A percentile compares a stretch with the other conserved stretches of the same genome.
These are phyloP conservation scores for Pachyuromys duprasi DNA, from an alignment of 2,797 vertebrate genomes.

Conservation along the genomic window DNA sequence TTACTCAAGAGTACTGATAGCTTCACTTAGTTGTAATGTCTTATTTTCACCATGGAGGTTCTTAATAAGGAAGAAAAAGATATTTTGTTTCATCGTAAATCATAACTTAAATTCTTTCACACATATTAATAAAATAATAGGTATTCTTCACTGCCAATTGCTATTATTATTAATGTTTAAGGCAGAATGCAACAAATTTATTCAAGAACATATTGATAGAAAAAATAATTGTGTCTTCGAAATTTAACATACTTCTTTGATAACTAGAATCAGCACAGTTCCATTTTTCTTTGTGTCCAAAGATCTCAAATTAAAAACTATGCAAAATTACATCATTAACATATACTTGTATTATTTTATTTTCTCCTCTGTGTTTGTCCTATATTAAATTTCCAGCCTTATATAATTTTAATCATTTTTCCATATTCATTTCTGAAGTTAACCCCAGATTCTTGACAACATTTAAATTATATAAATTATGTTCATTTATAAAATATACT, in stretches of 20 bases:
- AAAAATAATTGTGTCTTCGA: neutral
- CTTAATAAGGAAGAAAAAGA: conserved; percentile 7
- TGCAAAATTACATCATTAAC: neutral
- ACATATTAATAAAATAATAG: neutral
- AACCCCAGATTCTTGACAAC: neutral
- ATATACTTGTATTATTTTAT: neutral
- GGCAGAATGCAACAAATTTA: neutral
- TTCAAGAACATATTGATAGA: neutral
- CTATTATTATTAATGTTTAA: neutral
- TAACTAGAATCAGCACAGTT: neutral
- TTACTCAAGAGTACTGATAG: neutral
- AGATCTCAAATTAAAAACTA: conserved; percentile 41
- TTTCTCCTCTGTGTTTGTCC: neutral
- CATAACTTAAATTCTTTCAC: neutral
- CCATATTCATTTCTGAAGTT: neutral
- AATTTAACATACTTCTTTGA: neutral
- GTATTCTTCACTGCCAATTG: neutral
- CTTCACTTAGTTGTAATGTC: neutral
- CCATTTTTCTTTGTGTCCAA: neutral
- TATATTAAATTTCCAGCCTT: neutral
- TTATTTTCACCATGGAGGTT: neutral
- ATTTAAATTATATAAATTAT: neutral
- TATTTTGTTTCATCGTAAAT: neutral
- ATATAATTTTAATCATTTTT: neutral
- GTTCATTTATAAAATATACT: neutral